These are phyloP conservation scores for Cyanistes caeruleus DNA, from an alignment of 2,113 vertebrate genomes.

Conservation along the genomic window DNA sequence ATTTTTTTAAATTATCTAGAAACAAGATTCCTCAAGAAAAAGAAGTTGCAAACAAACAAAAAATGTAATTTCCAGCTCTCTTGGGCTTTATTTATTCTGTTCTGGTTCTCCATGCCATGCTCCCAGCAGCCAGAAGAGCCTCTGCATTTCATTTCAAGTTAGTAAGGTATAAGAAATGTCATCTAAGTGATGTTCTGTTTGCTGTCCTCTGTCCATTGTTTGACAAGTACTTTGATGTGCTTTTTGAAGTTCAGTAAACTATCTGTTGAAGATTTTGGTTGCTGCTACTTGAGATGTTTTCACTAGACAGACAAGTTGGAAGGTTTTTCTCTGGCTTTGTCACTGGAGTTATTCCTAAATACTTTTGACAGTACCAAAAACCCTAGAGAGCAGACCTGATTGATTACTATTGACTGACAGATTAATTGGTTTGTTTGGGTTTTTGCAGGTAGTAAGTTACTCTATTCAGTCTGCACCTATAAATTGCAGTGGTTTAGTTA, in stretches of 20 bases:
- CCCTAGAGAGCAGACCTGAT: conserved; percentile 1
- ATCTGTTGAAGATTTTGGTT: background rate
- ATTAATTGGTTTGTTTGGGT: background rate
- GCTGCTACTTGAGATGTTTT: background rate
- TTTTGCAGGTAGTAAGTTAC: background rate
- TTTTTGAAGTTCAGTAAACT: background rate
- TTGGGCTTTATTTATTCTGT: background rate
- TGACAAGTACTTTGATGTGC: background rate
- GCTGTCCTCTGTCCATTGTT: background rate
- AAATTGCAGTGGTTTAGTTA: background rate
- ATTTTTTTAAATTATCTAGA: background rate
- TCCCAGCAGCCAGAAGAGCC: background rate
- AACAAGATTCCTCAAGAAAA: background rate
- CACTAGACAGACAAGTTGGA: background rate
- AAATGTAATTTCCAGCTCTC: background rate
- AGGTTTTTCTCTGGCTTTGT: background rate
- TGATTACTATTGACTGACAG: conserved; percentile 31
- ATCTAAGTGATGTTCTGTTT: background rate
- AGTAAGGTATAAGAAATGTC: background rate
- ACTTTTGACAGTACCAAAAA: conserved; percentile 15
- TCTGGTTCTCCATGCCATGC: background rate
- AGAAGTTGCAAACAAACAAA: background rate
- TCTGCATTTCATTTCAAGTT: background rate
- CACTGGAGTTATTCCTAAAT: background rate
- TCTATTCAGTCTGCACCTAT: background rate